These are phyloP conservation scores for Drosophila jambulina DNA, from an alignment of 1,140 invertebrate species.

Conservation along the genomic window DNA sequence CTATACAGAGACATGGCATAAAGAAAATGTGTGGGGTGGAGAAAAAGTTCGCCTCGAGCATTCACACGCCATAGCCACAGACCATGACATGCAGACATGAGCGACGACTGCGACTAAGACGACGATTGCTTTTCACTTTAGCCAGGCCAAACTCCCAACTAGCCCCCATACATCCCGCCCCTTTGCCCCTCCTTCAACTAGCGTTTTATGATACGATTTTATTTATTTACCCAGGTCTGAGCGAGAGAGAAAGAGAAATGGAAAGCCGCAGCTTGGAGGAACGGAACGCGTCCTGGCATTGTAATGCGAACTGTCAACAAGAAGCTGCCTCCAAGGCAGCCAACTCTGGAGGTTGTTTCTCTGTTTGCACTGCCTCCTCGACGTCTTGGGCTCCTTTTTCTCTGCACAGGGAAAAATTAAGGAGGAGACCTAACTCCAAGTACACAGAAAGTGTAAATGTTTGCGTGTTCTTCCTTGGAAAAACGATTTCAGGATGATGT, in stretches of 20 bases:
- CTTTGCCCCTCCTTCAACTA: conserved; percentile 33
- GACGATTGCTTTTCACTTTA: conserved; percentile 78
- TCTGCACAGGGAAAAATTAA: conserved; percentile 3
- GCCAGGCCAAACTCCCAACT: conserved; percentile 19
- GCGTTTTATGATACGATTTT: conserved; percentile 77
- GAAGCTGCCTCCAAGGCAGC: conserved; percentile 64
- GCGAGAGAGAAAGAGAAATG: neutral
- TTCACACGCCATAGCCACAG: conserved; percentile 79
- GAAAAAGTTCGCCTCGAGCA: conserved; percentile 68
- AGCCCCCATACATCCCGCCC: neutral
- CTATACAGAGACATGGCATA: conserved; percentile 11
- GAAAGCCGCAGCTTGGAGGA: conserved; percentile 42
- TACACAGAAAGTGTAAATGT: neutral
- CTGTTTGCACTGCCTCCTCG: conserved; percentile 32
- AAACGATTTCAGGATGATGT: neutral
- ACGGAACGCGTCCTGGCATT: conserved; percentile 70
- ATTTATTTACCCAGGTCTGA: conserved; percentile 71
- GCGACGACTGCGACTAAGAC: conserved; percentile 57
- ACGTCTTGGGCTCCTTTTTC: conserved; percentile 6
- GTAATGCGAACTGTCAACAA: conserved; percentile 80
- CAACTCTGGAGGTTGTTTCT: conserved; percentile 52
- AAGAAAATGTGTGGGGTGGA: conserved; percentile 10
- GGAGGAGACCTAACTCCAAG: neutral
- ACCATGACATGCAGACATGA: conserved; percentile 68
- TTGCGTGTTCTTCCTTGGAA: neutral